phyloP scores from a whole-genome alignment of 2,888 invertebrate species.

The Drosophila flavopinicola region DNA sequence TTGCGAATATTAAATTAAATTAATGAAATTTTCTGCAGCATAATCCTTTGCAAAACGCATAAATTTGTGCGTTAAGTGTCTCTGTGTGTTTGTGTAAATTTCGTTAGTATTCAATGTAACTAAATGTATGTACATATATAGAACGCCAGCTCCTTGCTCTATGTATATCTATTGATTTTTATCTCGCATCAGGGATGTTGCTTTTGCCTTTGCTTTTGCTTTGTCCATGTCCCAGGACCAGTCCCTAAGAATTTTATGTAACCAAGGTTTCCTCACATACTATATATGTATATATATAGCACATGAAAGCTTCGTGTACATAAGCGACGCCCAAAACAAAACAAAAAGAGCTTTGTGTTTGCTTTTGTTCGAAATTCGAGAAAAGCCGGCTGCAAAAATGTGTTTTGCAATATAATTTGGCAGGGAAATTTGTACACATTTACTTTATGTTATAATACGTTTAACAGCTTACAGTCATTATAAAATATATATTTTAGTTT shows the following conservation, averaged over 20 bases:
- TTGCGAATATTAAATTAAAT: constrained; percentile 79
- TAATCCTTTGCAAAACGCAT: constrained; percentile 79
- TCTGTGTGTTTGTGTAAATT: constrained; percentile 41
- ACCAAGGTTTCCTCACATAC: constrained; percentile 19
- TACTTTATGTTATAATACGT: too few species aligned
- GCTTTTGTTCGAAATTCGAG: constrained; percentile 57
- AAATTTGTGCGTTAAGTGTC: constrained; percentile 77
- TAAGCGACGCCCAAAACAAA: constrained; percentile 65
- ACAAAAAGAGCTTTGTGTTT: constrained; percentile 64
- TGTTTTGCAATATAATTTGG: background rate
- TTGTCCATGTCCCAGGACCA: constrained; percentile 40
- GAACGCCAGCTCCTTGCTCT: constrained; percentile 29
- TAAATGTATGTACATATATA: constrained; percentile 24
- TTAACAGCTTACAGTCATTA: too few species aligned
- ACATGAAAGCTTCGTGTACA: constrained; percentile 53
- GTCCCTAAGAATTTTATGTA: constrained; percentile 45
- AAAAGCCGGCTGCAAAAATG: constrained; percentile 8
- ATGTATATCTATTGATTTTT: constrained; percentile 70
- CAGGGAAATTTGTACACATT: constrained; percentile 5
- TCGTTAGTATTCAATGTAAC: constrained; percentile 55
- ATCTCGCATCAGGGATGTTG: constrained; percentile 71
- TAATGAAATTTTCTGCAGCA: constrained; percentile 81
- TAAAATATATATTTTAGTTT: background rate
- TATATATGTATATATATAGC: constrained; percentile 6
- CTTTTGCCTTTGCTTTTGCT: constrained; percentile 38